These are phyloP conservation scores for Venustoraphidia nigricollis DNA, from an alignment of 2,888 invertebrate species.

Conservation along the genomic window DNA sequence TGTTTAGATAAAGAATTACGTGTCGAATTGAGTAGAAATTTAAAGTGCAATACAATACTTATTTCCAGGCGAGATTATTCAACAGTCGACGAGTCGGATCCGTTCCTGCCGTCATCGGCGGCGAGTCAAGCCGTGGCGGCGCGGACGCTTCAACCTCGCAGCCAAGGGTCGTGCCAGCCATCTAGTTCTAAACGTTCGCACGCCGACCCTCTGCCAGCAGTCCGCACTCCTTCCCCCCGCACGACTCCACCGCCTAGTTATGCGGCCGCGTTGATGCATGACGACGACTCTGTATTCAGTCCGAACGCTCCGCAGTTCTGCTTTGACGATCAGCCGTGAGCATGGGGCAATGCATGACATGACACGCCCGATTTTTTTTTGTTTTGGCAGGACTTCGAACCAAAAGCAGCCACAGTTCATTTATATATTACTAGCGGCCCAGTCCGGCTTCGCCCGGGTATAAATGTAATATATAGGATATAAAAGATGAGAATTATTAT, in stretches of 20 bases:
- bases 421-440: no score
- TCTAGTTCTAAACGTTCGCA: neutral
- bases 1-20: neutral
- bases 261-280: conserved; percentile 41
- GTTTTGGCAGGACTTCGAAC: no score
- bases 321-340: no score
- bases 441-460: no score
- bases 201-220: conserved; percentile 11
- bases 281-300: conserved; percentile 10
- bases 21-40: neutral
- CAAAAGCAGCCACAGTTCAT: no score
- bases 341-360: no score
- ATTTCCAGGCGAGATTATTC: conserved; percentile 55
- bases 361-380: no score
- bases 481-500: no score
- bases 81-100: conserved; percentile 74
- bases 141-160: conserved; percentile 38
- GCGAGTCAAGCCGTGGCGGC: conserved; percentile 43
- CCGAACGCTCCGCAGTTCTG: neutral
- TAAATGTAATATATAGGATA: no score
- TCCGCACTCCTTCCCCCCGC: conserved; percentile 31
- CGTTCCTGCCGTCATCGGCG: conserved; percentile 50
- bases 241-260: conserved; percentile 46
- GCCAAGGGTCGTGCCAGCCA: conserved; percentile 57
- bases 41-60: neutral